phyloP scores from a whole-genome alignment of 2,113 vertebrate species.

The Paramormyrops kingsleyae region DNA sequence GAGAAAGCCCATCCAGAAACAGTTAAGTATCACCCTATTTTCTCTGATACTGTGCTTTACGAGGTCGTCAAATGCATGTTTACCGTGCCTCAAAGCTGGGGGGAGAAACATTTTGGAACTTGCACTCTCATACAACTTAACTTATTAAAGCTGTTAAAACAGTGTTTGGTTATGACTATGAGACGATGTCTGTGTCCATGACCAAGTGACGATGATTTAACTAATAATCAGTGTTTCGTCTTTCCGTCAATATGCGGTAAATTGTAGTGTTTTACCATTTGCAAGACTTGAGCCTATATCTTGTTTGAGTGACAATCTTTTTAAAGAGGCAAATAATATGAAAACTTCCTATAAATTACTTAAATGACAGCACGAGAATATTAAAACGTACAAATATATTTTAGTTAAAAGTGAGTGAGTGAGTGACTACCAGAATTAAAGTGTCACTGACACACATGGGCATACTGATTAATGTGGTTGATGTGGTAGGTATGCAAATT shows the following conservation, averaged over 20 bases:
- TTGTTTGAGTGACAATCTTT: not conserved
- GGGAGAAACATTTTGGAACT: not conserved
- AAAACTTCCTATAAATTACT: not conserved
- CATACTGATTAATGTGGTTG: not conserved
- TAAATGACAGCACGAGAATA: not conserved
- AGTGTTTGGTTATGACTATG: not conserved
- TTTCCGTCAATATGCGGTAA: not conserved
- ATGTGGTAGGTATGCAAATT: not conserved
- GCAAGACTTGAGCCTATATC: not conserved
- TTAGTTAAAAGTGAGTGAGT: not conserved
- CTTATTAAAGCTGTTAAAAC: not conserved
- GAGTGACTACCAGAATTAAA: not conserved
- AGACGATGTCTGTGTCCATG: not conserved
- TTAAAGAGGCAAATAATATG: not conserved
- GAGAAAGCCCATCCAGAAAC: constrained; percentile 90
- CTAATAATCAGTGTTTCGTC: not conserved
- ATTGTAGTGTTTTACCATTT: not conserved
- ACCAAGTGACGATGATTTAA: not conserved
- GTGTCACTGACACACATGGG: not conserved
- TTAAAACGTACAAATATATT: not conserved
- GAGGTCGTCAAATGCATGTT: not conserved
- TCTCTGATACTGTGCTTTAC: not conserved
- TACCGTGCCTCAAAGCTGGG: not conserved
- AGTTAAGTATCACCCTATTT: constrained; percentile 67
- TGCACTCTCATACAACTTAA: not conserved